Conservation (phyloP, 2,888 invertebrate genomes). For the Drosophila melanocephala region DNA sequence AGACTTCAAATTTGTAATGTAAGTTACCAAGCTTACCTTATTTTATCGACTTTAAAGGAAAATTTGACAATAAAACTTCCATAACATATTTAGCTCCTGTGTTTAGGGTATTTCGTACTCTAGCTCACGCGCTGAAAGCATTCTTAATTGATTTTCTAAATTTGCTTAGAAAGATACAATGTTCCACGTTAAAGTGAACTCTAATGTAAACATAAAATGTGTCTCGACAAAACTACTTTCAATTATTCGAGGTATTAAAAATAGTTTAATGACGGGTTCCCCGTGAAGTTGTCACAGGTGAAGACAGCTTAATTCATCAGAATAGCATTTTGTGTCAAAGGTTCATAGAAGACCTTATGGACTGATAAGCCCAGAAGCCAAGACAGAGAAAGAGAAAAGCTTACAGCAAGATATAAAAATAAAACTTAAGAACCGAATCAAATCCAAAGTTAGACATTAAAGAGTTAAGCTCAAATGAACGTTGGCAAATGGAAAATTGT, state of each 20-base stretch:
- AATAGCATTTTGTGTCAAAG: not conserved
- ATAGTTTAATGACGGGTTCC: too few relatives aligned
- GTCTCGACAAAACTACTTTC: not conserved
- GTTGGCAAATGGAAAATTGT: slow-evolving; percentile 14
- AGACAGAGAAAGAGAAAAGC: not conserved
- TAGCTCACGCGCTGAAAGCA: not conserved
- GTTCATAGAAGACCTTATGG: not conserved
- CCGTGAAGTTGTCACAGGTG: slow-evolving; percentile 4
- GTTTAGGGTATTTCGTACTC: not conserved
- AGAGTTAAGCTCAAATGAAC: slow-evolving; percentile 38
- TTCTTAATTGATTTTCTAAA: not conserved
- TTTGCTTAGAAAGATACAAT: not conserved
- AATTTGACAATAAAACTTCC: not conserved
- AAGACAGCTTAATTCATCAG: not conserved
- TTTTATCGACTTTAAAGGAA: not conserved
- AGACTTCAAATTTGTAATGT: too few relatives aligned
- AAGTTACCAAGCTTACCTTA: too few relatives aligned
- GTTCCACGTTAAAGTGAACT: not conserved
- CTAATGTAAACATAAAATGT: not conserved
- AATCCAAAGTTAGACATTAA: slow-evolving; percentile 19
- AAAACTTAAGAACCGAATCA: not conserved
- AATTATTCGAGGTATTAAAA: not conserved
- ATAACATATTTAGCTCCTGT: not conserved
- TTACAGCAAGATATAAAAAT: not conserved
- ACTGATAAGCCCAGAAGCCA: not conserved